Base-by-base conservation (phyloP, 1,140 invertebrate genomes). In the Meloidogyne exigua region DNA sequence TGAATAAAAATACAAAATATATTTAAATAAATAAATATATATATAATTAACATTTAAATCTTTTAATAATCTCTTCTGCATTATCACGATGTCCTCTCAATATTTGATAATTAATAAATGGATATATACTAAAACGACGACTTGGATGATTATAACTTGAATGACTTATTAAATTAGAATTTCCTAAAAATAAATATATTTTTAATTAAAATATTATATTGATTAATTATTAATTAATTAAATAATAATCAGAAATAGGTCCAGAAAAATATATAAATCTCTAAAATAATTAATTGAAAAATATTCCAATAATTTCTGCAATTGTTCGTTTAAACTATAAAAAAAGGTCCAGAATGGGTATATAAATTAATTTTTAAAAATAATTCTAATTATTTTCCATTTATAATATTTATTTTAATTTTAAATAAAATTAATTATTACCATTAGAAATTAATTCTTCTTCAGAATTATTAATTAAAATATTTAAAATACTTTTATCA, bases 401-500 rank as follows among this genome's bases (percentile, higher is more conserved):
- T n/a, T n/a, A n/a, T n/a, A n/a, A n/a, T n/a, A n/a, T n/a, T n/a
- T n/a, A n/a, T n/a, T n/a, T n/a, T n/a, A n/a, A n/a, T n/a, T n/a
- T n/a, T n/a, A n/a, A n/a, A n/a, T n/a, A n/a, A n/a, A n/a, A n/a
- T n/a, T n/a, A n/a, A n/a, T n/a, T n/a, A n/a, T n/a, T 44, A 44
- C 49, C 18, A n/a, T 57, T 57, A 57, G 49, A 57, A n/a, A 57
- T 57, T 21, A 57, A n/a, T 57, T 57, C 49, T 57, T 57, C 49
- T 57, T 57, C 49, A 57, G 49, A 18, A 57, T 57, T 57, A 57
- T 57, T 57, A 57, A 57, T 57, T 57, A 57, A 57, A n/a, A 57
- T 57, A 57, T 5, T 57, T n/a, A 57, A n/a, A 57, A 57, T n/a
- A 57, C 49, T 57, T 57, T 57, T 57, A 57, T 57, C 49, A 57